Base-by-base conservation (phyloP, 2,113 vertebrate species). In the Ammodytes marinus region DNA sequence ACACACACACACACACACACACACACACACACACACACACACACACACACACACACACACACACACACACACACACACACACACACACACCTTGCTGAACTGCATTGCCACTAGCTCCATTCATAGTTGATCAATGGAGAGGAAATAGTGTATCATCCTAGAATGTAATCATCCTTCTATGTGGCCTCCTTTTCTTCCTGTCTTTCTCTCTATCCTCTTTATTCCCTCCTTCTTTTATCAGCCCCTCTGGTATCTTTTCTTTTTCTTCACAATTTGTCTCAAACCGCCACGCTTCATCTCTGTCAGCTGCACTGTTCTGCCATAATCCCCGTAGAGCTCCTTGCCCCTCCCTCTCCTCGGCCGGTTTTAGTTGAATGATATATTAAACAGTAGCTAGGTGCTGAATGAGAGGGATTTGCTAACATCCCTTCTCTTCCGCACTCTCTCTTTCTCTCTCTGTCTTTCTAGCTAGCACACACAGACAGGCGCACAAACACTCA, bases 401-500 rank as follows among this genome's bases (percentile, higher is more conserved):
- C 74, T 93, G 91, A 91, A 92, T 91, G 91, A 86, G 40, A 88
- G 68, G 69, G 89, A 86, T 91, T 91, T 60, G 69, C 82, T 27
- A 69, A 83, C 82, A 60, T 69, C 40, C 50, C 70, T 69, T 79
- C 71, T 74, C 54, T 60, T 74, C 69, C 76, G 17, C 65, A 49
- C 45, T 54, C 55, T 17, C 3, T 35, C 70, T 40, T 50, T 6
- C 43, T n/a, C 58, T 73, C 54, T 65, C 61, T 53, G 61, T 47
- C 53, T 47, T 50, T 54, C 3, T 69, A 37, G 19, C 37, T 43
- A 13, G 14, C 17, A 2, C 37, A 49, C 45, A 27, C 47, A 49
- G n/a, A 46, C 53, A 43, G 42, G 53, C 27, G 19, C 46, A 19
- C 61, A 55, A 19, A 46, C 40, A 42, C 39, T 40, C 50, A n/a